A percentile compares a stretch with the other conserved stretches of the same genome.
phyloP scores from a whole-genome alignment of 2,113 vertebrate genomes.

The Australoheros scitulus region DNA sequence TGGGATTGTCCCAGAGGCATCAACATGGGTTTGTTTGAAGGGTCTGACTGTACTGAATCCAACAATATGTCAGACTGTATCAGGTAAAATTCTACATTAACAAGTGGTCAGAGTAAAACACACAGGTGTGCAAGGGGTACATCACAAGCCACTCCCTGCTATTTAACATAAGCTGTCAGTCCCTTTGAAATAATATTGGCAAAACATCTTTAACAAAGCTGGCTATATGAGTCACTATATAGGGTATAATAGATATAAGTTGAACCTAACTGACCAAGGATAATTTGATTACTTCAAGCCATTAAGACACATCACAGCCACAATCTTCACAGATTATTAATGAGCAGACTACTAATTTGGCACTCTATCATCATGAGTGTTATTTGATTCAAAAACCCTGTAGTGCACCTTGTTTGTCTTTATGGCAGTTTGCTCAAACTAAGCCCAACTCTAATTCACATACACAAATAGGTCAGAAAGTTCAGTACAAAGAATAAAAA shows the following conservation, averaged over 20 bases:
- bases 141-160: background rate
- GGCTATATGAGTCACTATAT: background rate
- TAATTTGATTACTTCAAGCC: background rate
- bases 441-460: background rate
- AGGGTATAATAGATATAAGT: background rate
- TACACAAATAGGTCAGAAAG: background rate
- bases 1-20: no score
- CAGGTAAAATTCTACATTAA: no score
- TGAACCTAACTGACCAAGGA: background rate
- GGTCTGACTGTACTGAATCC: background rate
- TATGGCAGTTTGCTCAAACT: no score
- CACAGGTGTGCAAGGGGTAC: background rate
- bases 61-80: background rate
- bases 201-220: background rate
- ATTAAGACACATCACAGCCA: no score
- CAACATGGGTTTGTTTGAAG: no score
- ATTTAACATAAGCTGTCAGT: background rate
- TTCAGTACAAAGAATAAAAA: conserved; percentile 48
- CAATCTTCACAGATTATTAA: no score
- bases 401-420: no score
- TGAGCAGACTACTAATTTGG: no score
- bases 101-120: no score
- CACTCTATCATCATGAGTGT: no score
- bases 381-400: no score
- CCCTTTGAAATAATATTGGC: background rate